phyloP scores from a whole-genome alignment of 1,140 invertebrate genomes.

The Drosophila arizonae region DNA sequence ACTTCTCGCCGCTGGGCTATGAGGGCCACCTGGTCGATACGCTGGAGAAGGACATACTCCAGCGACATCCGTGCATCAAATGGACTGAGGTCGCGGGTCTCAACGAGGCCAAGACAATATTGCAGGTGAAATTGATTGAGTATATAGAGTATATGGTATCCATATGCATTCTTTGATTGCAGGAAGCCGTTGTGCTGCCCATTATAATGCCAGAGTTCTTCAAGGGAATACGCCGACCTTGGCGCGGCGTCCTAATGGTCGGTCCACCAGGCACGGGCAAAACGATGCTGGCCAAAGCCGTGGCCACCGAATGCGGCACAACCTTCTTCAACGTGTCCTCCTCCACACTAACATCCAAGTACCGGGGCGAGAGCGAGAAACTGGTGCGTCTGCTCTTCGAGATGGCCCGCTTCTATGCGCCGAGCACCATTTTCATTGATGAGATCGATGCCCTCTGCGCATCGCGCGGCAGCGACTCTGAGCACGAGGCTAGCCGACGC shows the following conservation, averaged over 20 bases:
- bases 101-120: conserved; percentile 95
- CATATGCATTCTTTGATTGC: conserved; percentile 62
- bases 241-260: conserved; percentile 91
- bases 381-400: conserved; percentile 98
- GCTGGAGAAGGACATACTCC: conserved; percentile 96
- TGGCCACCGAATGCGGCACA: conserved; percentile 99
- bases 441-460: conserved; percentile 99
- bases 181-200: conserved; percentile 98
- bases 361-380: conserved; percentile 99
- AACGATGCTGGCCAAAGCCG: conserved; percentile 98
- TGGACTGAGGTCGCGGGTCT: conserved; percentile 99
- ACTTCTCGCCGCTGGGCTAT: conserved; percentile 89
- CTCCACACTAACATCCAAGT: conserved; percentile 98
- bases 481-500: conserved; percentile 98
- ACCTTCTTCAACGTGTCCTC: conserved; percentile 99
- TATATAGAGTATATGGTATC: neutral
- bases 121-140: conserved; percentile 82
- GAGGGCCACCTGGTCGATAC: conserved; percentile 92
- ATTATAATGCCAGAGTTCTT: conserved; percentile 99
- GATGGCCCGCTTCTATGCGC: conserved; percentile 99
- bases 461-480: conserved; percentile 95
- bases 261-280: conserved; percentile 94
- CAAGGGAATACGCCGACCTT: conserved; percentile 93
- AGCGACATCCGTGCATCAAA: conserved; percentile 97
- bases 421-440: conserved; percentile 99